Evolutionary conservation across 2,113 vertebrate genomes (phyloP).

Genomic region (Euleptes europaea): DNA sequence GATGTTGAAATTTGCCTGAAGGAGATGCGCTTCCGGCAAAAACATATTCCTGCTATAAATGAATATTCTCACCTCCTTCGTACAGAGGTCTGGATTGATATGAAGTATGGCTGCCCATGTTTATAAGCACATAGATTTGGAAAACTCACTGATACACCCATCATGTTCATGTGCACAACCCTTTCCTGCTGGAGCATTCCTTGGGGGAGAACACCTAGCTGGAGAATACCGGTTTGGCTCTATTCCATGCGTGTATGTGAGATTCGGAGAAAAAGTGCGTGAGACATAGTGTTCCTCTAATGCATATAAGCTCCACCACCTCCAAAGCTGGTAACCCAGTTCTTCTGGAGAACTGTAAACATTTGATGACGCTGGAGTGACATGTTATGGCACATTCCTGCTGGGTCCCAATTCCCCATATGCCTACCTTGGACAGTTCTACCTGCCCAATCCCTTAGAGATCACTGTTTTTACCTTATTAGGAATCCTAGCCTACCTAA

Average conservation of each 20-base stretch:
- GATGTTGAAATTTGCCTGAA: not conserved
- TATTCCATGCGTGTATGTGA: not conserved
- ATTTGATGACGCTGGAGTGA: slow-evolving; percentile 43
- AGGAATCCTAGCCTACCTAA: slow-evolving; percentile 10
- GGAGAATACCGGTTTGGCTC: not conserved
- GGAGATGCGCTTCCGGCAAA: not conserved
- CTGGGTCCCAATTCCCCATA: not conserved
- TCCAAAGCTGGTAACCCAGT: not conserved
- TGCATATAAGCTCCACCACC: slow-evolving; percentile 36
- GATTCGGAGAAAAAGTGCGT: not conserved
- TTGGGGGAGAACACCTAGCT: not conserved
- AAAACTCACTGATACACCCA: not conserved
- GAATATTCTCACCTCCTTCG: not conserved
- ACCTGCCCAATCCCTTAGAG: not conserved
- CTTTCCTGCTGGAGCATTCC: slow-evolving; percentile 6
- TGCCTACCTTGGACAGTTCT: slow-evolving; percentile 5
- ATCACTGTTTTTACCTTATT: not conserved
- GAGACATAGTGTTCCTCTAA: slow-evolving; percentile 52
- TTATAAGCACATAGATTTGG: slow-evolving; percentile 1
- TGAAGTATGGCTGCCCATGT: not conserved
- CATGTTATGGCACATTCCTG: slow-evolving; percentile 47
- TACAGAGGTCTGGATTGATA: not conserved
- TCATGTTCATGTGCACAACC: not conserved
- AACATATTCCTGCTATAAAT: not conserved
- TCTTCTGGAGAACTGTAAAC: slow-evolving; percentile 30